Evolutionary conservation across 2,113 vertebrate species (phyloP).

Genomic region (Desmodus rotundus): DNA sequence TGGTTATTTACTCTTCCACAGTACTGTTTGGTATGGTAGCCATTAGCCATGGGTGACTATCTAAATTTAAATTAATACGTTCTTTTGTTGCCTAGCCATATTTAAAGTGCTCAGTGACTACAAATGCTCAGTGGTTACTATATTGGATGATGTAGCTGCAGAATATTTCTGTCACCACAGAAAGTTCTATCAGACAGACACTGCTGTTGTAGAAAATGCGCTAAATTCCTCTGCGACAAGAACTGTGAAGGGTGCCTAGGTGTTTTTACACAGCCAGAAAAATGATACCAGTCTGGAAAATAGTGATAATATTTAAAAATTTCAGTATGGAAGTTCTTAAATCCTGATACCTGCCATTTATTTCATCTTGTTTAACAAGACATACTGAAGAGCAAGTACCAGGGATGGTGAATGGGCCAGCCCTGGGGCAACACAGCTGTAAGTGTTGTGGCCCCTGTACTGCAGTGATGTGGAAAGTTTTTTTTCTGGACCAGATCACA

Average conservation of each 20-base stretch:
- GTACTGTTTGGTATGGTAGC: background rate
- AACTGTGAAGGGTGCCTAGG: background rate
- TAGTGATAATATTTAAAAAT: background rate
- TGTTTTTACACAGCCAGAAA: background rate
- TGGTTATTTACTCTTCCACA: background rate
- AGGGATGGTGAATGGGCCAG: background rate
- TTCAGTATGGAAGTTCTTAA: background rate
- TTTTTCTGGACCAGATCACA: background rate
- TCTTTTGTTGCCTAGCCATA: background rate
- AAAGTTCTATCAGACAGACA: background rate
- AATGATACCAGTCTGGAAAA: background rate
- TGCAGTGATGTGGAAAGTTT: background rate
- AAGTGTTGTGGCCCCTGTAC: background rate
- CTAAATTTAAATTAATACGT: background rate
- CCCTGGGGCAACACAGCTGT: background rate
- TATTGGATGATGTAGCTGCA: too few relatives aligned
- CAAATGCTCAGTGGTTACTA: background rate
- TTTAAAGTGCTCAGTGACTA: background rate
- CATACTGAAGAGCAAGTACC: background rate
- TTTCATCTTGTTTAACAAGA: background rate
- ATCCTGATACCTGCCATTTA: background rate
- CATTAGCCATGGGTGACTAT: background rate
- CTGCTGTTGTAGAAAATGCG: background rate
- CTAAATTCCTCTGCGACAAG: background rate
- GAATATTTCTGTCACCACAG: background rate